Evolutionary conservation across 2,888 invertebrate genomes (phyloP).

Genomic region (Minunthozetes semirufus): DNA sequence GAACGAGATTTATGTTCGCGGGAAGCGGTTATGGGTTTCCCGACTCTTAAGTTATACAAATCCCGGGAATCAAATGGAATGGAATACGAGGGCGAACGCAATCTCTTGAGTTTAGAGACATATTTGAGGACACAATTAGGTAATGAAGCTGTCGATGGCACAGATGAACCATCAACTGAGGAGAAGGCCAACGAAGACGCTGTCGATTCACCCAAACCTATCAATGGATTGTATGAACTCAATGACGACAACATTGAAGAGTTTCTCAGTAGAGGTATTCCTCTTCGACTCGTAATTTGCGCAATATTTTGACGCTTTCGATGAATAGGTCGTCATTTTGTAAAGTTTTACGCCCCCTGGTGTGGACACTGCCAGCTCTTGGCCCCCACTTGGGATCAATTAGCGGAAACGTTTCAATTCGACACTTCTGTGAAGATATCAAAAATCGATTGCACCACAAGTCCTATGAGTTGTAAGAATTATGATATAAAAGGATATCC

Average conservation of each 20-base stretch:
- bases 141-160: background rate
- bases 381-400: conserved; percentile 74
- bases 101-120: conserved; percentile 16
- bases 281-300: background rate
- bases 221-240: conserved; percentile 62
- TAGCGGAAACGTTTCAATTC: conserved; percentile 60
- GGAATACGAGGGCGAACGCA: conserved; percentile 20
- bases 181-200: background rate
- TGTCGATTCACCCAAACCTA: conserved; percentile 52
- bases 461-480: conserved; percentile 65
- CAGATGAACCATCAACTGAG: conserved; percentile 22
- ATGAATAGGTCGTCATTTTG: conserved; percentile 65
- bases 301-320: background rate
- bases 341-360: conserved; percentile 90
- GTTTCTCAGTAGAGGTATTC: conserved; percentile 18
- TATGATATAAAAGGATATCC: conserved; percentile 82
- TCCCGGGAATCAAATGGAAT: background rate
- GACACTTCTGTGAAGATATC: conserved; percentile 64
- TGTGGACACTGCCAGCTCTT: conserved; percentile 75
- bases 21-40: conserved; percentile 27
- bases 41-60: conserved; percentile 31
- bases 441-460: conserved; percentile 76
- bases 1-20: conserved; percentile 14
- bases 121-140: conserved; percentile 30
- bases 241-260: conserved; percentile 68